Conservation (phyloP, 2,888 invertebrate genomes). For the Margaritifera margaritifera region DNA sequence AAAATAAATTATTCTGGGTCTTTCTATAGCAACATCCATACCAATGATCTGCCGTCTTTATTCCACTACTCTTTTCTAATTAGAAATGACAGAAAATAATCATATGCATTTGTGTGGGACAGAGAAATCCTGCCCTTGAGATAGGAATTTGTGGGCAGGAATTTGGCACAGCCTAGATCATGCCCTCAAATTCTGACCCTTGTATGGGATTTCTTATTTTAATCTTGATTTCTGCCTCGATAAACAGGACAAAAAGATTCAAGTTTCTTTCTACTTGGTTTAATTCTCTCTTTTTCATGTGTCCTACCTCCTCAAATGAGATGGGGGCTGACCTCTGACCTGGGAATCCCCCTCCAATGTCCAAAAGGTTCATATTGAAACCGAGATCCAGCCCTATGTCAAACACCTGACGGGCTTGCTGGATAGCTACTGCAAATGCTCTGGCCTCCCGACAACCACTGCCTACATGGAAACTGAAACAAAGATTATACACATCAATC, state of each 20-base stretch:
- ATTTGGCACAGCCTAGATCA: too few species aligned
- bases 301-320: conserved; percentile 80
- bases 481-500: too few species aligned
- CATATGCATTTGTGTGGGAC: too few species aligned
- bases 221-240: neutral
- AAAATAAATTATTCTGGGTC: too few species aligned
- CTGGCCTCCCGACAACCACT: conserved; percentile 89
- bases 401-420: conserved; percentile 83
- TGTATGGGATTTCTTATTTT: neutral
- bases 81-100: too few species aligned
- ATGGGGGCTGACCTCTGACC: conserved; percentile 79
- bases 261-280: too few species aligned
- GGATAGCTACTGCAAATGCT: conserved; percentile 87
- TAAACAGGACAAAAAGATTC: neutral
- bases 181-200: too few species aligned
- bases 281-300: neutral
- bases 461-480: conserved; percentile 91
- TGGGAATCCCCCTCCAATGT: conserved; percentile 92
- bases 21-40: too few species aligned
- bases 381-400: conserved; percentile 83
- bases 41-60: too few species aligned
- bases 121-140: too few species aligned
- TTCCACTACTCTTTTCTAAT: too few species aligned
- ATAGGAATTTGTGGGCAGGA: too few species aligned
- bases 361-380: conserved; percentile 84